Evolutionary conservation across 1,140 invertebrate genomes (phyloP), one percentile per base, ranked within the genome.

Genomic region (Drosophila murphyi): DNA sequence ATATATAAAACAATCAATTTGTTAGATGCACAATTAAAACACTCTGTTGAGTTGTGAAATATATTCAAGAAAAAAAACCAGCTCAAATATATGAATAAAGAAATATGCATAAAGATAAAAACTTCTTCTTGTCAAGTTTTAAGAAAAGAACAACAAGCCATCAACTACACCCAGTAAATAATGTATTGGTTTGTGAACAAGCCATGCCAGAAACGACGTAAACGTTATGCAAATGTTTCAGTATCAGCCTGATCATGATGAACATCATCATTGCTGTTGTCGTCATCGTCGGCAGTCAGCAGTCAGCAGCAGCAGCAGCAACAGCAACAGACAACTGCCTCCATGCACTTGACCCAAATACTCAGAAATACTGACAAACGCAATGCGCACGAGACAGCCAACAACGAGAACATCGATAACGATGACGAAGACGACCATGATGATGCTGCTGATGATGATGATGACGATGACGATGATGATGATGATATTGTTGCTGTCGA

Each of bases 321-420:
- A 5, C 41, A 20, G 8, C 50, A 47, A n/a, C 51, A 63, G 55
- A 64, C 68, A 60, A 72, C 41, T 60, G 63, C 62, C 54, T 69
- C 69, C 72, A 82, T 87, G 86, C 86, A 90, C 86, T 90, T 90
- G 86, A 90, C 86, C 87, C 64, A 90, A 80, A 89, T 89, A 80
- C 81, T 61, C 59, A 78, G 68, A 32, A 54, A 56, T 34, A 51
- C 67, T 70, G 67, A 69, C 32, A 75, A 74, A 76, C 82, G 79
- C 65, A 82, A 81, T 80, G 70, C 74, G 75, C 74, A 86, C 78
- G 82, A 86, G 67, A 56, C 39, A 51, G 35, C 55, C 55, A 39
- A 57, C 62, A 47, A 52, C 55, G 41, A 47, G 39, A 37, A 64
- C 55, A 61, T 65, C 31, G 29, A 43, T n/a, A 43, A 60, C 48